Evolutionary conservation across 2,888 invertebrate species (phyloP), one percentile per base, ranked within the genome.

Genomic region (Cryptus armator): DNA sequence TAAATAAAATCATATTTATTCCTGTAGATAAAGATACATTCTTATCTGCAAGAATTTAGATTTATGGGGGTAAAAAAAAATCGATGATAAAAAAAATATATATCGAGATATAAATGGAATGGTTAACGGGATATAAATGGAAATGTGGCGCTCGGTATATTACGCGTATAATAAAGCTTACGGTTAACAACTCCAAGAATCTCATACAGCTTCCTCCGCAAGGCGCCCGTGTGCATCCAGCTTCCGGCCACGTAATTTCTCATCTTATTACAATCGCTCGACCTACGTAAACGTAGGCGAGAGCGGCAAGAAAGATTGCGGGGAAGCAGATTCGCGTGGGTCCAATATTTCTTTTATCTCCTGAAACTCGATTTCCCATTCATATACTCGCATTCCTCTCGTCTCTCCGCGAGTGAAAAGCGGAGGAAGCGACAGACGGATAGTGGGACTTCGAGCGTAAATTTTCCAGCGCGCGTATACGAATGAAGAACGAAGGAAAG

Each of bases 231-330:
- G 77, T 70, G 59, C 56, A 24, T 19, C 62, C 51, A 29, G 72
- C 72, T 81, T 84, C 84, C 81, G 81, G 81, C 67, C 67, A 32
- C 70, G 71, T 75, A 70, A 76, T 76, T 84, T 70, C 75, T 43
- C 77, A 67, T 83, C 75, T 80, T 75, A 84, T 77, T 81, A 64
- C 56, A 76, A 77, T 80, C 80, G 67, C 51, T 14, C 79, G 79
- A 81, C 80, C 81, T 72, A 74, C 81, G 75, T 59, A 76, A 76
- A 84, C 71, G 79, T 84, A 80, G 76, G 75, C 83, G 53, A 77
- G 53, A 48, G 19, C n/a, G 24, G 12, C 56, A 43, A 7, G 10
- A 29, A 59, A 48, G 48, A 62, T 48, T 7, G 48, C 70, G 46
- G 44, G 29, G 46, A 16, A 12, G 2, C 44, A 32, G 24, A 77